Conservation (phyloP, 2,113 vertebrate genomes). For the Paramormyrops kingsleyae region DNA sequence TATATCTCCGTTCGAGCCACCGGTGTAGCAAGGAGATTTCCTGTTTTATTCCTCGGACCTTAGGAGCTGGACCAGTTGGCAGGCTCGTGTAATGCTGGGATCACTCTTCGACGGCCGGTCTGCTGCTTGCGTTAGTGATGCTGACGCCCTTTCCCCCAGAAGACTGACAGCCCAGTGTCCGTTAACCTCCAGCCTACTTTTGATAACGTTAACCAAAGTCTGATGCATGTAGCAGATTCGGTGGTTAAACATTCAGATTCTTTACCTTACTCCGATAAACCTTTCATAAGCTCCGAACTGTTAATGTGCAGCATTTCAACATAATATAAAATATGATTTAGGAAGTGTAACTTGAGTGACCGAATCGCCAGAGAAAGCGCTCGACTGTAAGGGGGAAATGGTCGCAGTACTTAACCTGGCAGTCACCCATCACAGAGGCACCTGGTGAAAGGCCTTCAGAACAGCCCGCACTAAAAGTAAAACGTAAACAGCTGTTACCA, state of each 20-base stretch:
- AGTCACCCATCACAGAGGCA: slow-evolving; percentile 33
- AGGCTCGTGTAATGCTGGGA: background rate
- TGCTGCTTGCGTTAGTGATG: background rate
- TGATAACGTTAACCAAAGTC: background rate
- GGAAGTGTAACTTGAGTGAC: background rate
- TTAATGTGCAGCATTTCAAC: background rate
- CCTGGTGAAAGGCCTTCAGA: slow-evolving; percentile 38
- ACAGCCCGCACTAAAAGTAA: slow-evolving; percentile 47
- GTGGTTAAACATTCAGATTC: background rate
- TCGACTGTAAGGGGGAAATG: background rate
- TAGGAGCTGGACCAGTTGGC: background rate
- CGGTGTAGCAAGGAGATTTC: background rate
- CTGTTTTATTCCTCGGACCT: background rate
- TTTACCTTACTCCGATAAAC: background rate
- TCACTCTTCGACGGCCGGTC: background rate
- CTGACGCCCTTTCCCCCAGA: background rate
- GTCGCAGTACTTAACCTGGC: background rate
- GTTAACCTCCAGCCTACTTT: background rate
- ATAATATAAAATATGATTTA: background rate
- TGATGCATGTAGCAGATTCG: background rate
- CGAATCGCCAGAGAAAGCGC: background rate
- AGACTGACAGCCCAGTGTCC: background rate
- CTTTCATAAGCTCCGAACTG: background rate
- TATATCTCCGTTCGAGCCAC: background rate
- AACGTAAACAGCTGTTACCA: slow-evolving; percentile 50